phyloP scores from a whole-genome alignment of 2,888 invertebrate species.

The Oxyteleia sp. region DNA sequence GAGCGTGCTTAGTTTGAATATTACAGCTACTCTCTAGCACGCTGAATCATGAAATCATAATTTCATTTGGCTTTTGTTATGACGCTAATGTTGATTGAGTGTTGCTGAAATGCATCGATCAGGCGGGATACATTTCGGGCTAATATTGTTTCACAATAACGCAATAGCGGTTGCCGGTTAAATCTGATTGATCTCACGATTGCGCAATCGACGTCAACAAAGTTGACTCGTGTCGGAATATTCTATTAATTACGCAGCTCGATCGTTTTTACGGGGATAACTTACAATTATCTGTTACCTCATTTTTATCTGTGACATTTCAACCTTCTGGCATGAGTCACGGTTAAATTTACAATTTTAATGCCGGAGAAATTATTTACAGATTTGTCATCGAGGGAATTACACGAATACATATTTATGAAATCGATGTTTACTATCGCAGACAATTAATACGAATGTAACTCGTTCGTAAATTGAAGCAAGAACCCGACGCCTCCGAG shows the following conservation, averaged over 20 bases:
- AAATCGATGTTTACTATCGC: neutral
- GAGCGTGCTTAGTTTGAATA: no score
- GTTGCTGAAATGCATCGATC: neutral
- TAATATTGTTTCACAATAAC: neutral
- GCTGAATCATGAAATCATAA: slow-evolving; percentile 20
- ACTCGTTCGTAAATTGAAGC: neutral
- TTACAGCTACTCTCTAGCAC: no score
- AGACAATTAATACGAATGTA: neutral
- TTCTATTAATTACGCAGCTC: neutral
- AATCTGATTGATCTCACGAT: neutral
- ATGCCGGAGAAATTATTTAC: neutral
- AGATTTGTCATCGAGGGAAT: neutral
- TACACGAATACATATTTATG: slow-evolving; percentile 1
- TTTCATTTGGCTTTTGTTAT: slow-evolving; percentile 18
- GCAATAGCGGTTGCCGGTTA: neutral
- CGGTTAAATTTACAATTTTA: slow-evolving; percentile 20
- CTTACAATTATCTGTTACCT: slow-evolving; percentile 4
- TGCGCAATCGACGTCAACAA: neutral
- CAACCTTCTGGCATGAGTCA: slow-evolving; percentile 27
- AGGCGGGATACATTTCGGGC: neutral
- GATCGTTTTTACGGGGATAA: neutral
- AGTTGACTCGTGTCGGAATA: neutral
- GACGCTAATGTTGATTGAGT: neutral
- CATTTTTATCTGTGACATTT: slow-evolving; percentile 25
- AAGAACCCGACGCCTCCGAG: neutral